These are phyloP conservation scores for Sinhomidia bicolor DNA, from an alignment of 2,888 invertebrate species.

Conservation along the genomic window DNA sequence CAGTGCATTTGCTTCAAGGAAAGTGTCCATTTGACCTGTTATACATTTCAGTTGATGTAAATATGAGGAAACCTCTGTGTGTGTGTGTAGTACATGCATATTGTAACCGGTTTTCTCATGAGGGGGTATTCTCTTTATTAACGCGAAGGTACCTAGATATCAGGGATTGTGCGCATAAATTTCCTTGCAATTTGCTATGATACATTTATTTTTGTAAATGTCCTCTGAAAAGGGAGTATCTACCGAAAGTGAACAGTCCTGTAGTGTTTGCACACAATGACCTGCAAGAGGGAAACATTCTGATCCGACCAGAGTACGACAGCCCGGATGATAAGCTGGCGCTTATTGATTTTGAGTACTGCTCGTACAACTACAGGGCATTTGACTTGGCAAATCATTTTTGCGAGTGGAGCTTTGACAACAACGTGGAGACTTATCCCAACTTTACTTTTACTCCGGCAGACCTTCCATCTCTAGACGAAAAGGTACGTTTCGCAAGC, in stretches of 20 bases:
- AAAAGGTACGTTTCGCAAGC: slow-evolving; percentile 85
- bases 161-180: slow-evolving; percentile 43
- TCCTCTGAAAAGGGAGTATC: slow-evolving; percentile 82
- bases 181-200: slow-evolving; percentile 26
- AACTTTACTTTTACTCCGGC: slow-evolving; percentile 88
- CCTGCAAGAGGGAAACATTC: slow-evolving; percentile 92
- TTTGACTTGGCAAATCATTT: slow-evolving; percentile 98
- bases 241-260: slow-evolving; percentile 85
- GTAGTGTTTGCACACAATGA: slow-evolving; percentile 98
- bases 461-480: slow-evolving; percentile 89
- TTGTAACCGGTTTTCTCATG: slow-evolving; percentile 69
- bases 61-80: slow-evolving; percentile 58
- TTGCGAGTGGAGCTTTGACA: slow-evolving; percentile 95
- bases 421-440: slow-evolving; percentile 89
- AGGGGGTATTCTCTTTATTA: slow-evolving; percentile 49
- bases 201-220: slow-evolving; percentile 52
- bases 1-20: slow-evolving; percentile 22
- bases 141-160: slow-evolving; percentile 66
- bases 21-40: slow-evolving; percentile 58
- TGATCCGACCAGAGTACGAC: slow-evolving; percentile 83
- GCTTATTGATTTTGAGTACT: slow-evolving; percentile 96
- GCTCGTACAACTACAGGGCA: slow-evolving; percentile 95
- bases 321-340: slow-evolving; percentile 84
- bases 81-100: slow-evolving; percentile 47
- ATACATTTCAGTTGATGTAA: slow-evolving; percentile 70